A percentile compares a stretch with the other conserved stretches of the same genome.
phyloP scores from a whole-genome alignment of 2,113 vertebrate species.

The Orthonyx spaldingii region DNA sequence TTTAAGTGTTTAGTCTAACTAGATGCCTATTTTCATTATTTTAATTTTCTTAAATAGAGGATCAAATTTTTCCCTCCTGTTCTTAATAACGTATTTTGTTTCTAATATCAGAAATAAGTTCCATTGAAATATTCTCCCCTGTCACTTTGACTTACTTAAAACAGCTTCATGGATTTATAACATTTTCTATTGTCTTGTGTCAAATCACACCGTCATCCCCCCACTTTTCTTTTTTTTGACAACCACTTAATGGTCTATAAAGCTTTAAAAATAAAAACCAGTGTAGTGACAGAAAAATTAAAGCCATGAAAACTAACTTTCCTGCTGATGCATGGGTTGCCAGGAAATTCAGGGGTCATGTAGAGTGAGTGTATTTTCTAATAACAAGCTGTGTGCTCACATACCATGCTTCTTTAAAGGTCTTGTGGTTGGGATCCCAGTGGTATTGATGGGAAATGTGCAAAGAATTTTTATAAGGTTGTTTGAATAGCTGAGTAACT shows the following conservation, averaged over 20 bases:
- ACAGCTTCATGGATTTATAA: neutral
- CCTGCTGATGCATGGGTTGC: neutral
- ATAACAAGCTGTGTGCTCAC: neutral
- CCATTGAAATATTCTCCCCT: neutral
- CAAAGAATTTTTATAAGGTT: slow-evolving; percentile 8
- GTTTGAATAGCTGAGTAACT: neutral
- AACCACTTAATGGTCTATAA: neutral
- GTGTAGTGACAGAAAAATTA: neutral
- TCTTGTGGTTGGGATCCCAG: neutral
- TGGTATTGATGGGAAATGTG: neutral
- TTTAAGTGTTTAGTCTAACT: neutral
- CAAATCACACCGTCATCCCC: neutral
- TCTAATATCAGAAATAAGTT: neutral
- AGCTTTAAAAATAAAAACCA: neutral
- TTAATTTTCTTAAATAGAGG: neutral
- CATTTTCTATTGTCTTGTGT: neutral
- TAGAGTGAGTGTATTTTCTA: neutral
- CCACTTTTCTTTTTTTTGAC: neutral
- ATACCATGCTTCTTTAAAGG: neutral
- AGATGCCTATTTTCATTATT: neutral
- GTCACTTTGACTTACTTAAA: neutral
- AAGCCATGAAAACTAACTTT: neutral
- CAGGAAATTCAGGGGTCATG: neutral
- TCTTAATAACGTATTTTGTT: neutral
- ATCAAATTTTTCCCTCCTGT: neutral